These are phyloP conservation scores for Timema cristinae DNA, from an alignment of 2,888 invertebrate species.

Conservation along the genomic window DNA sequence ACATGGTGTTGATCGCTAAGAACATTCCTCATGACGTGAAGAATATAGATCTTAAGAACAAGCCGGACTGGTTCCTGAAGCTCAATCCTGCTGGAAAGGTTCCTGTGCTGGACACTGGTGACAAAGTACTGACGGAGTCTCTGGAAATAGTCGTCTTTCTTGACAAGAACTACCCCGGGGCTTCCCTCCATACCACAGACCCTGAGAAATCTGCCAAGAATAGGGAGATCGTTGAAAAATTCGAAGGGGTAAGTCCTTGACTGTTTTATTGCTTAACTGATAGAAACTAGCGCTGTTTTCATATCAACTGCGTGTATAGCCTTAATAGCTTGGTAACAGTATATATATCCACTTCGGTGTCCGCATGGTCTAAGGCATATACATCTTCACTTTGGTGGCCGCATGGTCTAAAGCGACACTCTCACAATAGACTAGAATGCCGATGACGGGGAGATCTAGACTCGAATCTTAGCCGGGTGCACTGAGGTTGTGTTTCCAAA, in stretches of 20 bases:
- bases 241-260: slow-evolving; percentile 36
- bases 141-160: slow-evolving; percentile 51
- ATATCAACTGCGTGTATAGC: too few relatives aligned
- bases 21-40: background rate
- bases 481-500: too few relatives aligned
- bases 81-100: slow-evolving; percentile 50
- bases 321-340: too few relatives aligned
- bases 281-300: too few relatives aligned
- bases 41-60: background rate
- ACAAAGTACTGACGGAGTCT: slow-evolving; percentile 52
- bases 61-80: slow-evolving; percentile 23
- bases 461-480: too few relatives aligned
- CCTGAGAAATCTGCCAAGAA: slow-evolving; percentile 36
- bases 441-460: too few relatives aligned
- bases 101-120: slow-evolving; percentile 47
- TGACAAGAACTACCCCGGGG: slow-evolving; percentile 52
- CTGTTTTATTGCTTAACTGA: too few relatives aligned
- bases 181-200: slow-evolving; percentile 48
- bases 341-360: too few relatives aligned
- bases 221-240: slow-evolving; percentile 36
- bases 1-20: slow-evolving; percentile 1
- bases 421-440: too few relatives aligned
- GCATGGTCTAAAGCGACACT: too few relatives aligned
- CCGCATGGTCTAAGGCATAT: too few relatives aligned
- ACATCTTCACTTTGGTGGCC: too few relatives aligned